These are phyloP conservation scores for Agrypnus murinus DNA, from an alignment of 2,888 invertebrate species.

Conservation along the genomic window DNA sequence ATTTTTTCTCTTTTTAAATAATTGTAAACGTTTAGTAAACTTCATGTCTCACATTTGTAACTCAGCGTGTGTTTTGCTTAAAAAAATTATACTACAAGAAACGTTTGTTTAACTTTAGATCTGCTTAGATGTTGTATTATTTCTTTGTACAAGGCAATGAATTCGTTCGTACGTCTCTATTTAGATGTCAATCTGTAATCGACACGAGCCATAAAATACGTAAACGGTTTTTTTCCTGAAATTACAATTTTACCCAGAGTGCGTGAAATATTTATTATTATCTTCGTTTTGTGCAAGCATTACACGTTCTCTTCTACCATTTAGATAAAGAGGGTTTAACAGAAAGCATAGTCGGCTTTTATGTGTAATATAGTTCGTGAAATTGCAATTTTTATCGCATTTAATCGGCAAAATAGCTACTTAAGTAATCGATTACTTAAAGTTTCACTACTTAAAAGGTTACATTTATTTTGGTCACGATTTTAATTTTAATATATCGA, in stretches of 20 bases:
- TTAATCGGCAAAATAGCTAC: conserved; percentile 39
- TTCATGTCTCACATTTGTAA: conserved; percentile 37
- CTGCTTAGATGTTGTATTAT: conserved; percentile 49
- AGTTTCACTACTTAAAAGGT: conserved; percentile 42
- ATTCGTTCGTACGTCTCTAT: conserved; percentile 56
- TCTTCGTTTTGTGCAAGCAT: conserved; percentile 20
- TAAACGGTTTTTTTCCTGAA: conserved; percentile 46
- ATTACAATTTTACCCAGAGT: conserved; percentile 41
- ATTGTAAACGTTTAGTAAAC: conserved; percentile 31
- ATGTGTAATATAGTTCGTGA: conserved; percentile 28
- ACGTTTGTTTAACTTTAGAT: conserved; percentile 47
- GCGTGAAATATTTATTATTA: conserved; percentile 40
- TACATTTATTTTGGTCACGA: conserved; percentile 51
- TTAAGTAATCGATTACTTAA: conserved; percentile 41
- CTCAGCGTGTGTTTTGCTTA: conserved; percentile 38
- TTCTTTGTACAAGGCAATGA: conserved; percentile 54
- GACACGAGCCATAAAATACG: conserved; percentile 56
- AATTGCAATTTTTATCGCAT: conserved; percentile 37
- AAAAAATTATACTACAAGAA: conserved; percentile 43
- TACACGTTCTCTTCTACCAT: conserved; percentile 22
- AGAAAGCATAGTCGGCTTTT: conserved; percentile 14
- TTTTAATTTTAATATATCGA: conserved; percentile 51
- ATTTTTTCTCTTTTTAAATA: conserved; percentile 1
- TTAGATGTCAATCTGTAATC: conserved; percentile 57
- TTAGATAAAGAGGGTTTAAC: conserved; percentile 21